A percentile compares a stretch with the other conserved stretches of the same genome.
phyloP scores from a whole-genome alignment of 2,113 vertebrate genomes.

The Cromileptes altivelis region DNA sequence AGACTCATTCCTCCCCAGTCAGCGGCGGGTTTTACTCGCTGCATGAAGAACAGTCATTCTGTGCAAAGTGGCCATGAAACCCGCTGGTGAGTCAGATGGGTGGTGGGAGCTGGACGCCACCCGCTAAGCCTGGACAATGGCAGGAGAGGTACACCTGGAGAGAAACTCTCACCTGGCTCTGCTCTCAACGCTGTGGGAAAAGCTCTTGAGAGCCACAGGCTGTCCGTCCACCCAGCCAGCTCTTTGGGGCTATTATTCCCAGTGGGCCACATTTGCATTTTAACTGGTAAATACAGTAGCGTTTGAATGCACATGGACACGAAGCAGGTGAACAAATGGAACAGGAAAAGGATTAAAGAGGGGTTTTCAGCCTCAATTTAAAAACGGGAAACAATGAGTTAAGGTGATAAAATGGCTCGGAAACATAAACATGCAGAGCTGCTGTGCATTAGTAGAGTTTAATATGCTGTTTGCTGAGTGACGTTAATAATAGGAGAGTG shows the following conservation, averaged over 20 bases:
- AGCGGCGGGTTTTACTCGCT: conserved; percentile 39
- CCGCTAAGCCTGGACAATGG: conserved; percentile 48
- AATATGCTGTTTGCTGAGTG: conserved; percentile 7
- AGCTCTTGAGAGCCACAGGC: conserved; percentile 52
- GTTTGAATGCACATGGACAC: conserved; percentile 35
- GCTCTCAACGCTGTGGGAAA: conserved; percentile 42
- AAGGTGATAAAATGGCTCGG: conserved; percentile 16
- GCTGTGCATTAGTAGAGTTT: background rate
- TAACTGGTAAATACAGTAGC: conserved; percentile 55
- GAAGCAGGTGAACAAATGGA: conserved; percentile 31
- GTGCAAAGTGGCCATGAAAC: conserved; percentile 48
- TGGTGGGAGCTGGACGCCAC: conserved; percentile 25
- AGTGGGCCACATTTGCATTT: conserved; percentile 65
- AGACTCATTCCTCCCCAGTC: conserved; percentile 50
- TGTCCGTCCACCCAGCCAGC: conserved; percentile 30
- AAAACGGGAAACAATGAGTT: conserved; percentile 39
- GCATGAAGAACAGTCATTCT: conserved; percentile 41
- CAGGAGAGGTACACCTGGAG: conserved; percentile 49
- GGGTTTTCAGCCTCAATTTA: conserved; percentile 20
- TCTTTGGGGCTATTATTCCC: conserved; percentile 53
- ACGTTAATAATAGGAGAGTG: conserved; percentile 2
- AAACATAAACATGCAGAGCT: conserved; percentile 21
- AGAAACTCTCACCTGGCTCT: conserved; percentile 60
- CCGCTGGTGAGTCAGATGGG: conserved; percentile 23
- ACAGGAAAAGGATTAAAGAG: conserved; percentile 25